Evolutionary conservation across 2,888 invertebrate species (phyloP), one percentile per base, ranked within the genome.

Genomic region (Epistrophella euchroma): DNA sequence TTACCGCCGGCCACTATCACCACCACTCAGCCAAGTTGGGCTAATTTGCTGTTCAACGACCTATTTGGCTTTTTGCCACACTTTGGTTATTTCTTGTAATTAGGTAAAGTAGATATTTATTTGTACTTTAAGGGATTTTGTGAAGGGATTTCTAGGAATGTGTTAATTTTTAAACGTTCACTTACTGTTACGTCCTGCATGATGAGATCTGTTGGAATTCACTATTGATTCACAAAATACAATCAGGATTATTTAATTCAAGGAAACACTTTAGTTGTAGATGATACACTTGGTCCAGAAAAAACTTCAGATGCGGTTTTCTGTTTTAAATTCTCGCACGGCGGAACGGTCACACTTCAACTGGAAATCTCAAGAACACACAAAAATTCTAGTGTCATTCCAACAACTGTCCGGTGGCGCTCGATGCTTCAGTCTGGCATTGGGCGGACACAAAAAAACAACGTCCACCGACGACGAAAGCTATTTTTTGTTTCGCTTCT

Each of bases 121-220:
- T 37, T 28, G 32, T 4, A 60, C 35, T 47, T 45, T 22, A 75
- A 72, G 71, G 55, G 52, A 79, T 19, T 68, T 11, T 32, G 4
- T 47, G 2, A 47, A 47, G 66, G 17, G 28, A 47, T 52, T n/a
- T 68, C 35, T 52, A 25, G 50, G 50, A 52, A 52, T 52, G 4
- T 50, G 25, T 9, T 47, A 43, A 66, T 66, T 2, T 11, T 62
- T 1, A 37, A 40, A n/a, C 13, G 11, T 79, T 9, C 47, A 86
- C 86, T 86, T 76, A 86, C 86, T 68, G 86, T 86, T 45, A 86
- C 86, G 13, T 77, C 70, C 55, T 86, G 77, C 86, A 86, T 86
- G 70, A 37, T 56, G 35, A 17, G 70, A 43, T 70, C 11, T 45
- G 15, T 22, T 66, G 9, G 4, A 47, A 43, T 37, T 50, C 68